Evolutionary conservation across 2,888 invertebrate species (phyloP), one percentile per base, ranked within the genome.

Genomic region (Cloeon dipterum): DNA sequence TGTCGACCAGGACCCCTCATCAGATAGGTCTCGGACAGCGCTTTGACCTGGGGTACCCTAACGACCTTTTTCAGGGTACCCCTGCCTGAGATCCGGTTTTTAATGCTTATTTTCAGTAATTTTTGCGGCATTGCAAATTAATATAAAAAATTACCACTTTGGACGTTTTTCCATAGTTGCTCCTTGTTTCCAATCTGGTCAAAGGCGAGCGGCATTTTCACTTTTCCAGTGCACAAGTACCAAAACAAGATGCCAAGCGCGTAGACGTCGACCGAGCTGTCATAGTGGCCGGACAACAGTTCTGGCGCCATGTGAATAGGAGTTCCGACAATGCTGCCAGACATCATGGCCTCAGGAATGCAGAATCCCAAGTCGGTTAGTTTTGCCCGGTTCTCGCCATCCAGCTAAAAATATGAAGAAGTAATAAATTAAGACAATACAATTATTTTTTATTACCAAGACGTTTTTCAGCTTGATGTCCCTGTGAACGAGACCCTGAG

Each of bases 231-330:
- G 53, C 85, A 86, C 38, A 85, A 66, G 48, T 85, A 86, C 86
- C 86, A 86, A 56, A 86, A 83, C 26, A 86, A 58, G 41, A 88
- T 77, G 4, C 85, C 86, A 52, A 88, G 86, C 1, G 86, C 86
- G 51, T 86, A 88, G 0, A 86, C 77, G 49, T 88, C 86, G 7
- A 88, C 85, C 41, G 72, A 71, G 42, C 73, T 74, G 51, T 82
- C 78, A 49, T 86, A 86, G 42, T 70, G 68, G 0, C 83, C 81
- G 11, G 69, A 70, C 41, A 85, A 65, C 36, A 88, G 61, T 54
- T 88, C 86, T 0, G 88, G 88, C 10, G 86, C 85, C 86, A 88
- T 86, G 55, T 88, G 86, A 40, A 83, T 78, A 0, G 86, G 88
- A 3, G 79, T 79, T 33, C 79, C 85, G 18, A 86, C 86, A 41